phyloP scores from a whole-genome alignment of 2,888 invertebrate genomes.

The Dryomyza anilis region DNA sequence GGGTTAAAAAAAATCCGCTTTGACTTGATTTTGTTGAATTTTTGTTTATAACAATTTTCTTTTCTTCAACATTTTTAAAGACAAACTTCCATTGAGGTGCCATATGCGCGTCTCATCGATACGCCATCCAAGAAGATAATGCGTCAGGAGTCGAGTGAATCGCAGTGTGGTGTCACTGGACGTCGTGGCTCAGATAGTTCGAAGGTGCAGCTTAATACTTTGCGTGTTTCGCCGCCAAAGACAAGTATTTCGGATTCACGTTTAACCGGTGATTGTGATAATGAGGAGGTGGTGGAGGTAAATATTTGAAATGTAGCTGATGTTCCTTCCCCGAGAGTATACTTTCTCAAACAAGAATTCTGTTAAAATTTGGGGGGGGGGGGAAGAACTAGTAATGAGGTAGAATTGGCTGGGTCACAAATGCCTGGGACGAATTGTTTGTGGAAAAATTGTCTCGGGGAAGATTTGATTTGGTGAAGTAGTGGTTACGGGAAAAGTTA shows the following conservation, averaged over 20 bases:
- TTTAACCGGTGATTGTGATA: conserved; percentile 75
- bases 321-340: too few species aligned
- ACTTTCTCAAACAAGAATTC: too few species aligned
- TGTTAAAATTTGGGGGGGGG: too few species aligned
- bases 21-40: background rate
- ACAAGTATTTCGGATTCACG: conserved; percentile 87
- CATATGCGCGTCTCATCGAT: conserved; percentile 80
- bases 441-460: too few species aligned
- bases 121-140: conserved; percentile 62
- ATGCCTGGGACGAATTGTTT: too few species aligned
- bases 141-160: conserved; percentile 62
- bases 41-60: background rate
- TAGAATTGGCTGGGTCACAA: too few species aligned
- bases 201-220: conserved; percentile 43
- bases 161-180: conserved; percentile 63
- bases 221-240: conserved; percentile 71
- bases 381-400: too few species aligned
- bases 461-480: too few species aligned
- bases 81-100: conserved; percentile 66
- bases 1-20: background rate
- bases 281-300: conserved; percentile 63
- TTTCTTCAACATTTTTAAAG: conserved; percentile 28
- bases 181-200: conserved; percentile 64
- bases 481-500: too few species aligned
- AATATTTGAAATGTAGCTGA: too few species aligned